Evolutionary conservation across 2,797 vertebrate genomes (phyloP).

Genomic region (Sus cebifrons): DNA sequence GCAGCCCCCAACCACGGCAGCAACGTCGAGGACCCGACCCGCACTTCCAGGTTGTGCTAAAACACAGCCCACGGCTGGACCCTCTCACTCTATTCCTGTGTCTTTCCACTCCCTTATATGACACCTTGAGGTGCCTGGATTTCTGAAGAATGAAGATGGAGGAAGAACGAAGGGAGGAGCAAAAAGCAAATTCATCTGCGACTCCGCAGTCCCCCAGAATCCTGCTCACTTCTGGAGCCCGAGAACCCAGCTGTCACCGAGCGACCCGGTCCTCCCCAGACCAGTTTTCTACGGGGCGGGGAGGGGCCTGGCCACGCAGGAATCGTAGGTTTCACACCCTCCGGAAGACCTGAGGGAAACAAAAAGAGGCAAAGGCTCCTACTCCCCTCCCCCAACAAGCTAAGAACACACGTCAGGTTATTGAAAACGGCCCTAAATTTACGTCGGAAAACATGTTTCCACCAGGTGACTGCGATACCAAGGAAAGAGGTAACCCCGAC

Average conservation of each 20-base stretch:
- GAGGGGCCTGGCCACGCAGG: neutral
- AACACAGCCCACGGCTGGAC: neutral
- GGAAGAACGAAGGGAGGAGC: neutral
- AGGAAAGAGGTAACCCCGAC: neutral
- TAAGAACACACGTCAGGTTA: neutral
- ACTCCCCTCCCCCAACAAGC: neutral
- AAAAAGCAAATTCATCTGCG: neutral
- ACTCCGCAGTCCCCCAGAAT: neutral
- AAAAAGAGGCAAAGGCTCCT: neutral
- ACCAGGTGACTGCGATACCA: neutral
- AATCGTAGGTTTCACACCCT: neutral
- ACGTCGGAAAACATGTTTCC: neutral
- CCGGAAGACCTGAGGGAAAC: neutral
- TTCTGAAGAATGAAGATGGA: neutral
- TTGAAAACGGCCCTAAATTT: neutral
- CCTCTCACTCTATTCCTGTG: too few species aligned
- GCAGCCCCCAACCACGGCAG: neutral
- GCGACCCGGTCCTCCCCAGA: neutral
- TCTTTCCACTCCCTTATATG: neutral
- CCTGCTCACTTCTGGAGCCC: neutral
- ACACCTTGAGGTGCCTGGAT: neutral
- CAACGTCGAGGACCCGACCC: fast-evolving
- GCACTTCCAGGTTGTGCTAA: neutral
- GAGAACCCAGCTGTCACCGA: neutral
- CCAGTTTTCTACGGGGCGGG: neutral